Conservation (phyloP, 2,888 invertebrate species). For the Stenodera caucasica region DNA sequence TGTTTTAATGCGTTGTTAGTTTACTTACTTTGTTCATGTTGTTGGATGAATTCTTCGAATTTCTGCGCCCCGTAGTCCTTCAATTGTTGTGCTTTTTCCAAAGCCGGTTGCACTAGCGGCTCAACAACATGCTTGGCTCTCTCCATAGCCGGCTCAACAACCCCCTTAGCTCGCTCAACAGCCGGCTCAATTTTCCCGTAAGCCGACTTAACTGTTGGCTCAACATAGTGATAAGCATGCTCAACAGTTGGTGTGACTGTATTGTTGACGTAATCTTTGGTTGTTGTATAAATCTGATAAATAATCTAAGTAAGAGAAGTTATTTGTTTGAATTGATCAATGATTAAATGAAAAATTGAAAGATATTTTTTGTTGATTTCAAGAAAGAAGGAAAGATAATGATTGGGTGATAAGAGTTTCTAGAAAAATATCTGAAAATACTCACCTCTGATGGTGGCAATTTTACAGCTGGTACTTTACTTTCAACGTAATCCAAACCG, state of each 20-base stretch:
- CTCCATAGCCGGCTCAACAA: slow-evolving; percentile 42
- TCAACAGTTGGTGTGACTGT: slow-evolving; percentile 45
- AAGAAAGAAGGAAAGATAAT: slow-evolving; percentile 9
- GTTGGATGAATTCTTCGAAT: slow-evolving; percentile 41
- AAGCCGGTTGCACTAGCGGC: slow-evolving; percentile 41
- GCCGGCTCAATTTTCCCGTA: slow-evolving; percentile 42
- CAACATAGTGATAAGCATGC: slow-evolving; percentile 36
- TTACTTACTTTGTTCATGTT: slow-evolving; percentile 2
- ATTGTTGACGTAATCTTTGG: slow-evolving; percentile 52
- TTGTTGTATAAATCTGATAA: slow-evolving; percentile 54
- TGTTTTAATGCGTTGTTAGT: background rate
- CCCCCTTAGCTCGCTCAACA: slow-evolving; percentile 37
- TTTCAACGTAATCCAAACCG: slow-evolving; percentile 60
- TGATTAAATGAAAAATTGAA: slow-evolving; percentile 20
- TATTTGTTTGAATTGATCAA: slow-evolving; percentile 28
- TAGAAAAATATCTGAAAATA: slow-evolving; percentile 7
- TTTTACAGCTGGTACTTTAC: slow-evolving; percentile 61
- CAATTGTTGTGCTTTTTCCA: slow-evolving; percentile 43
- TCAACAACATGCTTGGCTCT: slow-evolving; percentile 40
- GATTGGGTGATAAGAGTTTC: slow-evolving; percentile 7
- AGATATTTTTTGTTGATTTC: slow-evolving; percentile 12
- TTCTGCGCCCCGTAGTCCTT: slow-evolving; percentile 46
- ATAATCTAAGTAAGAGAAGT: slow-evolving; percentile 45
- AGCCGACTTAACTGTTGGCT: slow-evolving; percentile 47
- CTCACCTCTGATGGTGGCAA: slow-evolving; percentile 60